Evolutionary conservation across 2,888 invertebrate species (phyloP), one percentile per base, ranked within the genome.

Genomic region (Electrophaes corylata): DNA sequence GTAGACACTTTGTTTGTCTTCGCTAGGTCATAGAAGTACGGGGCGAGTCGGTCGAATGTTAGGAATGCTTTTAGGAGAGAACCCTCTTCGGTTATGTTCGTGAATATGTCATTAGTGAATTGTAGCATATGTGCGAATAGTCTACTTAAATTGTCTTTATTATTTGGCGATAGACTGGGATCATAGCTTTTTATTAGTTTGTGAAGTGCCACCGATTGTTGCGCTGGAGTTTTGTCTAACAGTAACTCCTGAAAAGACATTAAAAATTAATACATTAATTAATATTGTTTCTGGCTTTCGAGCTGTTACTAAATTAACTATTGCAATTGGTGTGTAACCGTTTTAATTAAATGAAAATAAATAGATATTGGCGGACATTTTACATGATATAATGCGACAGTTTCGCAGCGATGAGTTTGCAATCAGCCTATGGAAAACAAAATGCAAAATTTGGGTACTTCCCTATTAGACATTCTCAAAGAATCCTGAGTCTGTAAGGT

Each of bases 101-200:
- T 78, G 65, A 94, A 94, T 54, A 94, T 75, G 70, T 96, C 95
- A 71, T 96, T 94, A 5, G 96, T 84, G 75, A 96, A 94, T 79
- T 97, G 96, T 26, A 98, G 79, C 64, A 98, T 81, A 75, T 95
- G 95, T 0, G 94, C 94, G 77, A 96, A 97, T 0, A 98, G 81
- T 69, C 93, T 92, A 50, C 94, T 93, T 10, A 98, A 88, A 73
- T 95, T 94, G 31, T 95, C 94, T 78, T 96, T 96, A 76, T 98
- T 98, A 12, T 94, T 94, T 65, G 94, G 94, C 4, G 94, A 94
- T 48, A 98, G 83, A 72, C 96, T 95, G 1, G 96, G 96, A 83
- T 98, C 96, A 85, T 97, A 96, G 73, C 96, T 96, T 86, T 97
- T 97, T 14, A 98, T 95, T 66, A 98, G 94, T 71, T 96, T 94